Base-by-base conservation (phyloP, 2,888 invertebrate genomes). In the Noctuana brunneofusca region DNA sequence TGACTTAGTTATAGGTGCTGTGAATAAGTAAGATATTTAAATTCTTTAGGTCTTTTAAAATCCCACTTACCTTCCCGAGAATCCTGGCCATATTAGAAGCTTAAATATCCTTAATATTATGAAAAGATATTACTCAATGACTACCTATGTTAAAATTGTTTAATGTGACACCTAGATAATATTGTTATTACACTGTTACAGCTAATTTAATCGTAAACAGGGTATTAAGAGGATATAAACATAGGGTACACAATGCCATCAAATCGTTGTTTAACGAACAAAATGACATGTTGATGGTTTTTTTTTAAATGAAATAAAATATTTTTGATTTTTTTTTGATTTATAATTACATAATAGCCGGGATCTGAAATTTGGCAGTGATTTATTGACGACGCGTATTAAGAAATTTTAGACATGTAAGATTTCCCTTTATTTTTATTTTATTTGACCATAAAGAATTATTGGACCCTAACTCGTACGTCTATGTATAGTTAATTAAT, bases 261-360 rank as follows among this genome's bases (percentile, higher is more conserved):
- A 50, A 50, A 50, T 30, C 9, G 50, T 50, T 50, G 30, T 30
- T 50, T 50, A 50, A 16, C 30, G 30, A 30, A 50, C 30, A 50
- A 12, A 52, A 52, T 12, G 52, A 52, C 52, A 32, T 32, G 52
- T 52, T 52, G 52, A 52, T 52, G 16, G 30, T 52, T 52, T 32
- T 32, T 1, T n/a, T n/a, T n/a, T n/a, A n/a, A n/a, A n/a, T n/a
- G n/a, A n/a, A n/a, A n/a, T n/a, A n/a, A n/a, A n/a, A n/a, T n/a
- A n/a, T n/a, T n/a, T n/a, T n/a, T n/a, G n/a, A n/a, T n/a, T n/a
- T n/a, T n/a, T n/a, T n/a, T n/a, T n/a, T n/a, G n/a, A n/a, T n/a
- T n/a, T n/a, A n/a, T 52, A 32, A 52, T 32, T 52, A 32, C 35
- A 30, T 48, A 32, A 27, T 75, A 65, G 72, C 70, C 5, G 18